Evolutionary conservation across 2,113 vertebrate genomes (phyloP).

Genomic region (Aythya baeri): DNA sequence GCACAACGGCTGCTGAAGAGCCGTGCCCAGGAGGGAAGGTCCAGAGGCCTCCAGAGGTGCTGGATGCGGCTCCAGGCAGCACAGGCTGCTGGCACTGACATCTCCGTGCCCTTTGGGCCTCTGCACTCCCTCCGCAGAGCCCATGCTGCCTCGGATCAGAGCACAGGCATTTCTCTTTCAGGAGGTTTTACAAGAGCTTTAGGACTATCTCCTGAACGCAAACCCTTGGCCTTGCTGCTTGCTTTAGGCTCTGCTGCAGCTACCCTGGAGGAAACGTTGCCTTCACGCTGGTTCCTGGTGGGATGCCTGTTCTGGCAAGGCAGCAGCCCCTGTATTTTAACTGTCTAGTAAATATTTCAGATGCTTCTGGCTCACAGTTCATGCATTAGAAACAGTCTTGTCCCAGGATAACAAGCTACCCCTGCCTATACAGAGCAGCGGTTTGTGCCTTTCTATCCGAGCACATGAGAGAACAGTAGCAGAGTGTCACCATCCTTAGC

Average conservation of each 20-base stretch:
- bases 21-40: background rate
- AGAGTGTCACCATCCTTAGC: constrained; percentile 21
- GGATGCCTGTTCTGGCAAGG: background rate
- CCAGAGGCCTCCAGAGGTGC: background rate
- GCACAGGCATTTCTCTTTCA: background rate
- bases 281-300: background rate
- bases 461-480: background rate
- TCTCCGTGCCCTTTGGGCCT: background rate
- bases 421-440: background rate
- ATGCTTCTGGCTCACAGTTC: background rate
- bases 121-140: background rate
- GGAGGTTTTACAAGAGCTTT: background rate
- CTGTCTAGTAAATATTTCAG: constrained; percentile 14
- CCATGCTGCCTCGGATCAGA: background rate
- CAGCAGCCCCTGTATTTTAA: constrained; percentile 16
- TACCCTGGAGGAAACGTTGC: background rate
- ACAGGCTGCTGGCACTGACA: background rate
- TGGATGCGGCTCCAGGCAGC: background rate
- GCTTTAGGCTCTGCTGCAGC: background rate
- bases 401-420: constrained; percentile 14
- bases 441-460: constrained; percentile 7
- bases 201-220: background rate
- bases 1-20: background rate
- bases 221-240: background rate
- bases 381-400: background rate